Base-by-base conservation (phyloP, 2,797 vertebrate species). In the Falco peregrinus region DNA sequence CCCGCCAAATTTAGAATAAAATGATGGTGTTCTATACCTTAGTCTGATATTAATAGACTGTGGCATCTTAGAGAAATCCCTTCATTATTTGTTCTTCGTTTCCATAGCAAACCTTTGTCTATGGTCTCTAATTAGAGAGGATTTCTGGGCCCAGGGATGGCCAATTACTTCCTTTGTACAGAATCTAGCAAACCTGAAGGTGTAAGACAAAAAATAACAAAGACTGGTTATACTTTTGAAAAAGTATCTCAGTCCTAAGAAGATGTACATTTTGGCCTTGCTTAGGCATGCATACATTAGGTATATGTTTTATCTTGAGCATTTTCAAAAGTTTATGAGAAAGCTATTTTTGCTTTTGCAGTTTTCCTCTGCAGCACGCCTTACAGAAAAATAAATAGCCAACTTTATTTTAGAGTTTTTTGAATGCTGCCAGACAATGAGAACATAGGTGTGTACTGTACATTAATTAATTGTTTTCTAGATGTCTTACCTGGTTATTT, bases 241-340 rank as follows among this genome's bases (percentile, higher is more conserved):
- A 80, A 87, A 79, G 15, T 8, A 33, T 31, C 10, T 71, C 37
- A 57, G 7, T 60, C 45, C 31, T 48, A 73, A 84, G 7, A 5
- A 54, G 33, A 60, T 51, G 9, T 31, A 31, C 1, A 3, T 82
- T 91, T 84, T 64, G n/a, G 5, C 9, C 15, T 3, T 69, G 24
- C 15, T 85, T 74, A 63, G 10, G 15, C 17, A 84, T 19, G 10
- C 25, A 20, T 33, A 13, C 6, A n/a, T 70, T 65, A 48, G 3
- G 5, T 37, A 22, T 25, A 68, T 11, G 3, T 21, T 91, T 86
- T 64, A 41, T n/a, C 12, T 89, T 43, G 4, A 22, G 26, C 1
- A 0, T 57, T 60, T 24, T 65, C 39, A 57, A 47, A 75, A 25
- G 4, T 64, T 78, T 75, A 33, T 0, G 0, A 45, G n/a, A 57